Evolutionary conservation across 1,140 invertebrate species (phyloP), one percentile per base, ranked within the genome.

Genomic region (Sinella curviseta): DNA sequence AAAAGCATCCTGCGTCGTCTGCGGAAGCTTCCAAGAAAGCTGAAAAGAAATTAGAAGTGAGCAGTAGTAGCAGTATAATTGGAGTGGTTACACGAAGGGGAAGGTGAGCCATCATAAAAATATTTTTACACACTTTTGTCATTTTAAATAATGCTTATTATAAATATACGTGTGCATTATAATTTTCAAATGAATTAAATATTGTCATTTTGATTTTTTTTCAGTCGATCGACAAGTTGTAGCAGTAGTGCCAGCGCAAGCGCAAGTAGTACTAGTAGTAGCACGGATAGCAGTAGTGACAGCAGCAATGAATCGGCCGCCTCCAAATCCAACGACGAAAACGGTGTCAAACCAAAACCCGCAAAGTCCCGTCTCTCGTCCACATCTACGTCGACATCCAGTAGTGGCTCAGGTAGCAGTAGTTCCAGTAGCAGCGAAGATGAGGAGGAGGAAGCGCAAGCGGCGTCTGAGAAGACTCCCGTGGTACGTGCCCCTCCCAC

Each of bases 291-390:
- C 30, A 70, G 65, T 70, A 70, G 65, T 33, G 65, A 70, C 3
- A 70, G 65, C 65, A 70, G 65, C n/a, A 70, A 70, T 70, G 65
- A 70, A n/a, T 70, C 65, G 12, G 31, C 65, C 26, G 65, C 65
- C 8, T 70, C 65, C 26, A 70, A 70, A 33, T 70, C 65, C 12
- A 70, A 70, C 65, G 30, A 33, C 24, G 65, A 14, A 65, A 26
- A 65, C 3, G 57, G 16, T 65, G 31, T 30, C 31, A 70, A 70
- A 70, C 57, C 57, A 14, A 70, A 70, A 33, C 65, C 65, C 8
- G 31, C 65, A 3, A 33, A 70, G 31, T 70, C 65, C 4, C 26
- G 65, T 31, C 65, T 70, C 4, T 70, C 65, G 3, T 31, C 65
- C 2, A 70, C 65, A 16, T 70, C 65, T 24, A 31, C 65, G 8